Conservation (phyloP, 2,797 vertebrate species). For the Australoheros facetus region DNA sequence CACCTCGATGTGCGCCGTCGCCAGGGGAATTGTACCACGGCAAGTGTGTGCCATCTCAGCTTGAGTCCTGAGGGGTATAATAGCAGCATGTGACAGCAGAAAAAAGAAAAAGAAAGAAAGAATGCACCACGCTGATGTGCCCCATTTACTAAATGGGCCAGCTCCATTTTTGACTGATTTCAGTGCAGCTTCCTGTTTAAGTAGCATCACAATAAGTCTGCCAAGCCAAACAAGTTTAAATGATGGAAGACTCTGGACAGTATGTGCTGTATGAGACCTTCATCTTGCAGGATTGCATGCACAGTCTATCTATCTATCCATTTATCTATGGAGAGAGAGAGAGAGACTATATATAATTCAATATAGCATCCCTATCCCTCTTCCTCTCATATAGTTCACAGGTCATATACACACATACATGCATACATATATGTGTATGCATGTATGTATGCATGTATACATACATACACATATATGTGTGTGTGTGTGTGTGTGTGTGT, state of each 20-base stretch:
- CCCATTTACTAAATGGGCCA: constrained; percentile 19
- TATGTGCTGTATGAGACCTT: not conserved
- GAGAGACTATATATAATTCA: not conserved
- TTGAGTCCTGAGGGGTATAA: constrained; percentile 84
- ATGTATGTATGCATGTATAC: too few species aligned
- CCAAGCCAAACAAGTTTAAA: not conserved
- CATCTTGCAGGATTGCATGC: not conserved
- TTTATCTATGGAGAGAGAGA: not conserved
- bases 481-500: too few species aligned
- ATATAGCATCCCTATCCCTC: too few species aligned
- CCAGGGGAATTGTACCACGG: constrained; percentile 91
- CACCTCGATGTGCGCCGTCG: constrained; percentile 88
- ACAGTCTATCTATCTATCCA: fast-evolving
- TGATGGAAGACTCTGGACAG: not conserved
- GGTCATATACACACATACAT: too few species aligned
- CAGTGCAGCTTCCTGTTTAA: not conserved
- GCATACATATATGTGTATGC: too few species aligned
- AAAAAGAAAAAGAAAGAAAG: not conserved
- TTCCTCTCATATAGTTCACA: too few species aligned
- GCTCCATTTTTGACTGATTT: not conserved
- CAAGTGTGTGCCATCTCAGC: constrained; percentile 97
- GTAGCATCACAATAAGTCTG: not conserved
- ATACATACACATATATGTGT: too few species aligned
- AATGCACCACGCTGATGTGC: not conserved
- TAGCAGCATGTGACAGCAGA: not conserved